These are phyloP conservation scores for Microhierax caerulescens DNA, from an alignment of 2,797 vertebrate genomes.

Conservation along the genomic window DNA sequence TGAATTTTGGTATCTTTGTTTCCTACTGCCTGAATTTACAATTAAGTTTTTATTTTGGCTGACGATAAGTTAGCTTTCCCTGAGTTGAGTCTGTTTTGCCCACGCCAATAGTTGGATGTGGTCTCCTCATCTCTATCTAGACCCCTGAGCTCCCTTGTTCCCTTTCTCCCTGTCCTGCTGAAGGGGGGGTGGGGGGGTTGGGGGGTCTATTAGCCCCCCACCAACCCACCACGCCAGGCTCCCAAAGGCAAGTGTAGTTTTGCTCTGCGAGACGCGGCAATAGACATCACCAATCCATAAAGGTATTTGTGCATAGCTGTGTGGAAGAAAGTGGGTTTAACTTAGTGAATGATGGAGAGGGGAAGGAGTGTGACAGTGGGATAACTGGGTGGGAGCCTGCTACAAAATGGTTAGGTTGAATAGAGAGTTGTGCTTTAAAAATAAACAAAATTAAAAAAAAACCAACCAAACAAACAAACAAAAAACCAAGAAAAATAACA, in stretches of 20 bases:
- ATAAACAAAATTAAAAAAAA: neutral
- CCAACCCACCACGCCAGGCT: accelerated
- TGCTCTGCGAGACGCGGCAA: neutral
- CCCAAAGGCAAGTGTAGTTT: too few relatives aligned
- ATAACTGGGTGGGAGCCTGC: neutral
- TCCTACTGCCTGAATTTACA: neutral
- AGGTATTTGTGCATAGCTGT: neutral
- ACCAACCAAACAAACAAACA: too few relatives aligned
- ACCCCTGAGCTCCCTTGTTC: neutral
- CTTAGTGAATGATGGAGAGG: neutral
- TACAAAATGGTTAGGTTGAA: neutral
- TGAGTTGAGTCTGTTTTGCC: neutral
- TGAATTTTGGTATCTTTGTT: neutral
- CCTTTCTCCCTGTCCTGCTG: neutral
- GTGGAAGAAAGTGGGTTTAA: neutral
- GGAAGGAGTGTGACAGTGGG: neutral
- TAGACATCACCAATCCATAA: accelerated
- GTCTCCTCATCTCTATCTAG: neutral
- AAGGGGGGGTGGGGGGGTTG: too few relatives aligned
- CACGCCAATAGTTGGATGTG: too few relatives aligned
- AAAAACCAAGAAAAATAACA: neutral
- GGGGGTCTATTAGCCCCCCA: neutral
- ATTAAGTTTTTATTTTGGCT: neutral
- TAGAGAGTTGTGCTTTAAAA: neutral
- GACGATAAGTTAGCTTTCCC: neutral